phyloP scores from a whole-genome alignment of 2,113 vertebrate species.

The Myxocyprinus asiaticus region DNA sequence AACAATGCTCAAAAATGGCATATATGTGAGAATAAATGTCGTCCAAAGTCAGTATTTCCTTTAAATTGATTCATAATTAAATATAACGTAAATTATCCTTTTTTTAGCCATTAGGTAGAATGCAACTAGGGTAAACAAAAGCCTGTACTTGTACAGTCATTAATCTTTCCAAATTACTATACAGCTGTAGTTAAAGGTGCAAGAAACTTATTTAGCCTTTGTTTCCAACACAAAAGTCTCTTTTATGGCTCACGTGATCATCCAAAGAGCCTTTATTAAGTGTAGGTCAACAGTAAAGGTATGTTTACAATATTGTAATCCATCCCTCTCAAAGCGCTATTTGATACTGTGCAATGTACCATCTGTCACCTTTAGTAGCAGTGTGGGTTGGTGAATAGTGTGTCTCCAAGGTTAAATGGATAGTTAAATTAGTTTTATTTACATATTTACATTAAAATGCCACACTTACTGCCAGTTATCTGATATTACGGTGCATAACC shows the following conservation, averaged over 20 bases:
- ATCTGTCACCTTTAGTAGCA: constrained; percentile 42
- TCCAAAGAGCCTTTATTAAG: constrained; percentile 33
- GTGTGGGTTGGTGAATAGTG: constrained; percentile 10
- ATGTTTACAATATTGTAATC: constrained; percentile 53
- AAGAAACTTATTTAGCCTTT: constrained; percentile 34
- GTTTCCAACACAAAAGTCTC: constrained; percentile 51
- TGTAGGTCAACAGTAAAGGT: constrained; percentile 30
- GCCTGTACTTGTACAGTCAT: constrained; percentile 13
- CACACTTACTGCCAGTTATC: neutral
- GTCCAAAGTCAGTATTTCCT: neutral
- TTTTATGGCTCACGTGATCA: constrained; percentile 26
- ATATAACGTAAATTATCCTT: too few relatives aligned
- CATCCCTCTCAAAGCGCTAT: constrained; percentile 28
- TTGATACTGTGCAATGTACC: constrained; percentile 39
- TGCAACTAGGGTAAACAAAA: constrained; percentile 11
- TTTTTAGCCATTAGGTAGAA: constrained; percentile 3
- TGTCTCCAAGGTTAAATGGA: neutral
- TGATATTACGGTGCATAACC: neutral
- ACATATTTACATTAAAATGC: too few relatives aligned
- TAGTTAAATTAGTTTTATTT: too few relatives aligned
- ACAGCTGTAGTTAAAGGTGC: constrained; percentile 40
- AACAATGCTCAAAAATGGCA: too few relatives aligned
- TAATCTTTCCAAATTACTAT: constrained; percentile 28
- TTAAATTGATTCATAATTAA: neutral
- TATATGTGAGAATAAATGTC: too few relatives aligned